phyloP scores from a whole-genome alignment of 2,797 vertebrate species.

The Sciurus carolinensis region DNA sequence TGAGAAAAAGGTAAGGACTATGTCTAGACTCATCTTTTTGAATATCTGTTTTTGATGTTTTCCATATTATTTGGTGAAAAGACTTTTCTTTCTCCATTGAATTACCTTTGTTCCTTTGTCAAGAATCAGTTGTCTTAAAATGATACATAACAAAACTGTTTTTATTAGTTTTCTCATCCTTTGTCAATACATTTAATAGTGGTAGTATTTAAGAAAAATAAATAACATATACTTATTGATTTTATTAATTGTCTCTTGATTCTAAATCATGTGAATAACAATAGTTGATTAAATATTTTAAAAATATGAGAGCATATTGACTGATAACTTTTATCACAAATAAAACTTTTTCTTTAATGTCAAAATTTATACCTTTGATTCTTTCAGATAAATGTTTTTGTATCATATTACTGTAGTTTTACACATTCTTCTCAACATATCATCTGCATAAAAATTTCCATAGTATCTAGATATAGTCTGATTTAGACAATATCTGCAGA shows the following conservation, averaged over 20 bases:
- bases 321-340: not conserved
- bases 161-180: not conserved
- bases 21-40: not conserved
- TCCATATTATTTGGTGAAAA: not conserved
- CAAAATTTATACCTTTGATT: not conserved
- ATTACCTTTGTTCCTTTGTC: not conserved
- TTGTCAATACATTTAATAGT: not conserved
- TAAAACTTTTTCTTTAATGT: not conserved
- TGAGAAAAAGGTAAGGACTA: not conserved
- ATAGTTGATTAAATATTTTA: not conserved
- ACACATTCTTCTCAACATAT: not conserved
- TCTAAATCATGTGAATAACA: not conserved
- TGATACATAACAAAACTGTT: not conserved
- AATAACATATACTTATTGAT: not conserved
- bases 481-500: not conserved
- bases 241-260: not conserved
- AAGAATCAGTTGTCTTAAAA: not conserved
- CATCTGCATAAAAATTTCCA: not conserved
- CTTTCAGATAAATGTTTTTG: conserved; percentile 3
- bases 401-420: not conserved
- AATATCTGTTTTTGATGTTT: not conserved
- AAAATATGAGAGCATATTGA: not conserved
- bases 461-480: not conserved
- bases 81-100: not conserved
- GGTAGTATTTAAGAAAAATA: conserved; percentile 6